A percentile compares a stretch with the other conserved stretches of the same genome.
These are phyloP conservation scores for Himantopus leucocephalus DNA, from an alignment of 2,113 vertebrate genomes.

Conservation along the genomic window DNA sequence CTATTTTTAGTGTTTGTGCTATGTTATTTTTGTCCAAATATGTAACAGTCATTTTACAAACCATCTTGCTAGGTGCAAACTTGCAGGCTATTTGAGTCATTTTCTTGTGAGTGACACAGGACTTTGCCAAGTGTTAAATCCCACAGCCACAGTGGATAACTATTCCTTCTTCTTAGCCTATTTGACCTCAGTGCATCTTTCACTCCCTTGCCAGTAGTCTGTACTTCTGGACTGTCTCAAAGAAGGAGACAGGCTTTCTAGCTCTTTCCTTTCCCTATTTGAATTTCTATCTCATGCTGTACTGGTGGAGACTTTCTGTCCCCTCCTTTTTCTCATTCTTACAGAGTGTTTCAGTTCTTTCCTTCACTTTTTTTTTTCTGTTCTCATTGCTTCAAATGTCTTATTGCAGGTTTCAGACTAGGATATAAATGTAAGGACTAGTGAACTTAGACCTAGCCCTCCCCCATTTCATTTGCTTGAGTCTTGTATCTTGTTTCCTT, in stretches of 20 bases:
- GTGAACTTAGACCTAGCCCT: background rate
- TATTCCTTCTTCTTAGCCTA: background rate
- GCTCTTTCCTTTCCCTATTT: background rate
- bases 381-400: background rate
- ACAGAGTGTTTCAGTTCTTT: background rate
- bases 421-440: background rate
- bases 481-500: background rate
- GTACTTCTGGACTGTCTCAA: background rate
- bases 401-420: background rate
- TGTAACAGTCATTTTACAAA: background rate
- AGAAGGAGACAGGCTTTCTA: background rate
- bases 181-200: background rate
- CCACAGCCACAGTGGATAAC: background rate
- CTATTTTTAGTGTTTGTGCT: background rate
- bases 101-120: background rate
- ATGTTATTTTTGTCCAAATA: background rate
- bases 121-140: background rate
- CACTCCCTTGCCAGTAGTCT: background rate
- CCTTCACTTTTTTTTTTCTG: background rate
- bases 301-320: background rate
- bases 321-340: background rate
- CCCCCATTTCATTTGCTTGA: background rate
- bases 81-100: background rate
- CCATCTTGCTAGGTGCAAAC: background rate
- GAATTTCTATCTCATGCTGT: background rate